Percentiles rank a stretch among this genome's conserved stretches.
These are phyloP conservation scores for Rafetus swinhoei DNA, from an alignment of 2,113 vertebrate species.

Conservation along the genomic window DNA sequence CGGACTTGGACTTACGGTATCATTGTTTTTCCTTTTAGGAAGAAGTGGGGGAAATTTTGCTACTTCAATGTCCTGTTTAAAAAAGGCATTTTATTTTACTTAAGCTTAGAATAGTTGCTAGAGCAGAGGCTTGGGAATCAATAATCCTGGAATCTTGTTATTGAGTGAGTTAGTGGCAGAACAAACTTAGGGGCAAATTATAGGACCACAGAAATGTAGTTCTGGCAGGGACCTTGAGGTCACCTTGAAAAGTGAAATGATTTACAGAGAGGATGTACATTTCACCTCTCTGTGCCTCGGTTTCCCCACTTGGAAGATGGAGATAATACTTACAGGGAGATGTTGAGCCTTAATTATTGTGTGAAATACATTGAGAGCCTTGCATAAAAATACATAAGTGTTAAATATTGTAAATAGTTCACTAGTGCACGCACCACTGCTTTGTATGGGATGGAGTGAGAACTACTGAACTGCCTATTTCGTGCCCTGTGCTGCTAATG, in stretches of 20 bases:
- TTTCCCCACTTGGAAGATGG: neutral
- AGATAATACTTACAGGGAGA: neutral
- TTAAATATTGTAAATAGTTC: fast-evolving
- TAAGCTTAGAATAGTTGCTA: fast-evolving
- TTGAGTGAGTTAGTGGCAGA: neutral
- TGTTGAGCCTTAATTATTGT: neutral
- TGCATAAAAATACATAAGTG: neutral
- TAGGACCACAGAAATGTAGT: neutral
- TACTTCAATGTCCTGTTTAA: neutral
- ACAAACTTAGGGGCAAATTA: neutral
- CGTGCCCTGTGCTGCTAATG: fast-evolving
- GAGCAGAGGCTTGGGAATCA: neutral
- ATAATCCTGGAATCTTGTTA: fast-evolving
- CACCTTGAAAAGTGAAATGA: neutral
- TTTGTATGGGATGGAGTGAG: neutral
- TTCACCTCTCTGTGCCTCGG: neutral
- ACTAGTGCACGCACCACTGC: fast-evolving
- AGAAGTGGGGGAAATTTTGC: neutral
- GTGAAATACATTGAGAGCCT: neutral
- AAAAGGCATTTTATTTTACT: neutral
- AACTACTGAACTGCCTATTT: neutral
- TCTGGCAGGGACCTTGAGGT: neutral
- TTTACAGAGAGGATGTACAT: neutral
- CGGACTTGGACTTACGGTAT: neutral
- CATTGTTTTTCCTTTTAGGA: fast-evolving